Evolutionary conservation across 1,140 invertebrate species (phyloP).

Genomic region (Drosophila arizonae): DNA sequence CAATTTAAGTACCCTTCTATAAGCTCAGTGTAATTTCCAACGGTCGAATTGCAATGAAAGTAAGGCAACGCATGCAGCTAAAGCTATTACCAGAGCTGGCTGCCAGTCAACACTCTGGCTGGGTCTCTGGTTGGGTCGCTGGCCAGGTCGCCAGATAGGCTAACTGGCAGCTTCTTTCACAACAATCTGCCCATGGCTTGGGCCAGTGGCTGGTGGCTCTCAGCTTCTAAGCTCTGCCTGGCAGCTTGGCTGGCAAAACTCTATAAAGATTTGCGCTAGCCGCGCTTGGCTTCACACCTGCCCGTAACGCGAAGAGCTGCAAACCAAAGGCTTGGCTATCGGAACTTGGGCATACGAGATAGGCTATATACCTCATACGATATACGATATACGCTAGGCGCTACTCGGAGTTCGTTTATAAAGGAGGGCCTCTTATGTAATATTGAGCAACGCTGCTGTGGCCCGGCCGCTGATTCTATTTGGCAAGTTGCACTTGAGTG

Average conservation of each 20-base stretch:
- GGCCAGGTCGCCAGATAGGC: not conserved
- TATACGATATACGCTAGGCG: not conserved
- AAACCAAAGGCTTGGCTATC: slow-evolving; percentile 30
- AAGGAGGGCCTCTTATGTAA: slow-evolving; percentile 69
- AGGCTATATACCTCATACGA: not conserved
- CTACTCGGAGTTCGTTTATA: slow-evolving; percentile 28
- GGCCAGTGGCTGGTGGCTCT: slow-evolving; percentile 1
- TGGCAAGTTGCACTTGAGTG: slow-evolving; percentile 80
- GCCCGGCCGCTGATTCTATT: slow-evolving; percentile 66
- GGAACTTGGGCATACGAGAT: not conserved
- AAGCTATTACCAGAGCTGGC: slow-evolving; percentile 18
- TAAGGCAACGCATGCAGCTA: slow-evolving; percentile 63
- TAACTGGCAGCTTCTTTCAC: slow-evolving; percentile 34
- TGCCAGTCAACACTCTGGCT: not conserved
- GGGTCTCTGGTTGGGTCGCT: not conserved
- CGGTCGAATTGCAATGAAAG: slow-evolving; percentile 61
- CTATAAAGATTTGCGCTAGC: slow-evolving; percentile 71
- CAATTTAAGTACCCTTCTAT: too few relatives aligned
- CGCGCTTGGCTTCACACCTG: slow-evolving; percentile 79
- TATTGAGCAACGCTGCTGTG: slow-evolving; percentile 62
- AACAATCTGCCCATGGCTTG: slow-evolving; percentile 27
- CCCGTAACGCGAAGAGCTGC: slow-evolving; percentile 55
- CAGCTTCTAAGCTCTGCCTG: slow-evolving; percentile 21
- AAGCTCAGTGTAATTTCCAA: slow-evolving; percentile 32
- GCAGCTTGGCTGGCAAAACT: slow-evolving; percentile 41